A percentile compares a stretch with the other conserved stretches of the same genome.
These are phyloP conservation scores for Latheticus oryzae DNA, from an alignment of 2,888 invertebrate species.

Conservation along the genomic window DNA sequence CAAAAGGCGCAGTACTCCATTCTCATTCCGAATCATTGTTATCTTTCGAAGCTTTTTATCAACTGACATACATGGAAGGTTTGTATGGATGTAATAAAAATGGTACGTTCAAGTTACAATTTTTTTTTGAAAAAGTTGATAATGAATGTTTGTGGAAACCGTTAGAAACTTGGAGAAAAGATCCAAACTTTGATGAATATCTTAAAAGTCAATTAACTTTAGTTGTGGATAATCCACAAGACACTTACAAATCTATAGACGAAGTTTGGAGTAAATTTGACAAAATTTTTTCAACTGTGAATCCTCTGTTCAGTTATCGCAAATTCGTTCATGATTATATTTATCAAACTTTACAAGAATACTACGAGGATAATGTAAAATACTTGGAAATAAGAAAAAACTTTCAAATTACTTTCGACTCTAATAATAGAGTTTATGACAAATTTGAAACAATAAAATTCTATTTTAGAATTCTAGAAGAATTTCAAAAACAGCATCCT, in stretches of 20 bases:
- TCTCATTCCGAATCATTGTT: conserved; percentile 75
- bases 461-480: conserved; percentile 63
- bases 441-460: conserved; percentile 66
- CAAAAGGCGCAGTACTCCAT: conserved; percentile 80
- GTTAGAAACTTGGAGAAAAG: conserved; percentile 46
- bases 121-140: conserved; percentile 54
- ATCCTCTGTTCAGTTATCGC: conserved; percentile 67
- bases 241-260: conserved; percentile 57
- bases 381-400: conserved; percentile 72
- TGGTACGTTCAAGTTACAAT: conserved; percentile 59
- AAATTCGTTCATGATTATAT: conserved; percentile 70
- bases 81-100: conserved; percentile 65
- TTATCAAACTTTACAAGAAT: conserved; percentile 64
- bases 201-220: conserved; percentile 71
- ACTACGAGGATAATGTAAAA: conserved; percentile 70
- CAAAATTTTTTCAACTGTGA: conserved; percentile 65
- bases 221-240: conserved; percentile 62
- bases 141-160: conserved; percentile 50
- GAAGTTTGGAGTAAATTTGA: conserved; percentile 69
- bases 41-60: conserved; percentile 72
- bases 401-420: conserved; percentile 69
- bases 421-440: conserved; percentile 67
- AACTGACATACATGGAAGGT: conserved; percentile 72
- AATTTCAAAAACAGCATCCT: conserved; percentile 69
- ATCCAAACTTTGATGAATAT: conserved; percentile 66